phyloP scores from a whole-genome alignment of 2,888 invertebrate genomes.

The Drosophila aldrichi region DNA sequence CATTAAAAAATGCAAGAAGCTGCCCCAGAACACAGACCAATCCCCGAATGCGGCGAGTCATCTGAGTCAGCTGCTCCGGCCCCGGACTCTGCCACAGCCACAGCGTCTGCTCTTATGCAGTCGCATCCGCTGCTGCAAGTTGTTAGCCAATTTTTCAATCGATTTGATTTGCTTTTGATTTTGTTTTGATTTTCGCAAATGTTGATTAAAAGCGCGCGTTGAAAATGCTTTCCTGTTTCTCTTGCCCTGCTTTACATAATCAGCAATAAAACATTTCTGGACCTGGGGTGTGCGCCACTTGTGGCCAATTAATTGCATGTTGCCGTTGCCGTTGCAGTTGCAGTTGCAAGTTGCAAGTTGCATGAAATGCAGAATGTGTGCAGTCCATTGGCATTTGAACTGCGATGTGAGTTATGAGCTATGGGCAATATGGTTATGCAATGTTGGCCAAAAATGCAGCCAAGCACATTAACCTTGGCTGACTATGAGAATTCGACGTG shows the following conservation, averaged over 20 bases:
- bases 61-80: slow-evolving; percentile 42
- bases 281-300: slow-evolving; percentile 55
- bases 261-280: slow-evolving; percentile 22
- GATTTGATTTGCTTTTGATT: slow-evolving; percentile 71
- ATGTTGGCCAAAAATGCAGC: slow-evolving; percentile 21
- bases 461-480: slow-evolving; percentile 67
- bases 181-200: slow-evolving; percentile 56
- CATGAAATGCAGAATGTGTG: slow-evolving; percentile 34
- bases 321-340: slow-evolving; percentile 31
- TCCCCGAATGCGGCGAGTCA: slow-evolving; percentile 51
- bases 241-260: slow-evolving; percentile 53
- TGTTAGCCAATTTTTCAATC: slow-evolving; percentile 58
- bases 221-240: slow-evolving; percentile 72
- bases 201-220: slow-evolving; percentile 76
- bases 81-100: slow-evolving; percentile 23
- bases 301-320: slow-evolving; percentile 70
- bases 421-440: slow-evolving; percentile 28
- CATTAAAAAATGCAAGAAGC: slow-evolving; percentile 82
- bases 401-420: slow-evolving; percentile 14
- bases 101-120: slow-evolving; percentile 14
- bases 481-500: slow-evolving; percentile 33
- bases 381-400: slow-evolving; percentile 64
- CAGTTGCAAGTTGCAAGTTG: slow-evolving; percentile 28
- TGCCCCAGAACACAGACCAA: slow-evolving; percentile 59
- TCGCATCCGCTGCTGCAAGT: slow-evolving; percentile 68